Base-by-base conservation (phyloP, 2,888 invertebrate species). In the Neoascia interrupta region DNA sequence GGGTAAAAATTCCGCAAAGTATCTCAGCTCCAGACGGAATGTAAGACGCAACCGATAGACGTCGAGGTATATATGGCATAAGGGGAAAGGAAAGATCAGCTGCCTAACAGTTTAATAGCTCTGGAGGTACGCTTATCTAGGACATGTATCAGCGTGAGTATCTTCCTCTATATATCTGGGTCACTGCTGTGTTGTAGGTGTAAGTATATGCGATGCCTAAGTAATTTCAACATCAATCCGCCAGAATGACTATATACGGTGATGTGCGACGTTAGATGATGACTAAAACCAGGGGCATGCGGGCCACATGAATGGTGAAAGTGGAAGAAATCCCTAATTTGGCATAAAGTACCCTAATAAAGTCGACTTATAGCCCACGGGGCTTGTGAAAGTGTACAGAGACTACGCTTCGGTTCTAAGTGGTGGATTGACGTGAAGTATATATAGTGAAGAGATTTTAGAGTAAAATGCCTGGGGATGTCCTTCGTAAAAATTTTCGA, bases 341-440 rank as follows among this genome's bases (percentile, higher is more conserved):
- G 75, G 60, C 70, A 80, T 73, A 69, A 81, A 82, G 80, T 75
- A 80, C 64, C 74, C 64, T 80, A 74, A 81, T 81, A 79, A 81
- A 81, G 82, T 69, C 79, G 80, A 81, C 81, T 81, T 81, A 73
- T 58, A 75, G 43, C 60, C 45, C 58, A 43, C 16, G 34, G 56
- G 39, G 41, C n/a, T n/a, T n/a, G n/a, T n/a, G n/a, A n/a, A n/a
- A n/a, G n/a, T n/a, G n/a, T n/a, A n/a, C n/a, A 41, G 53, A 60
- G 31, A 51, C 47, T 34, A 31, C 11, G 47, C 11, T 58, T 49
- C 19, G 19, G 63, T 18, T 60, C 63, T 53, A 49, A 68, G 45
- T 61, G 51, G 49, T 34, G 28, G 37, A 56, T 68, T 58, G 41
- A 60, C 49, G 69, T 41, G 60, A 43, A 60, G 69, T 69, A n/a